phyloP scores from a whole-genome alignment of 30 jellyfish, hydroid and myxozoan species.

The Aurelia aurita complex sp. Pacific region DNA sequence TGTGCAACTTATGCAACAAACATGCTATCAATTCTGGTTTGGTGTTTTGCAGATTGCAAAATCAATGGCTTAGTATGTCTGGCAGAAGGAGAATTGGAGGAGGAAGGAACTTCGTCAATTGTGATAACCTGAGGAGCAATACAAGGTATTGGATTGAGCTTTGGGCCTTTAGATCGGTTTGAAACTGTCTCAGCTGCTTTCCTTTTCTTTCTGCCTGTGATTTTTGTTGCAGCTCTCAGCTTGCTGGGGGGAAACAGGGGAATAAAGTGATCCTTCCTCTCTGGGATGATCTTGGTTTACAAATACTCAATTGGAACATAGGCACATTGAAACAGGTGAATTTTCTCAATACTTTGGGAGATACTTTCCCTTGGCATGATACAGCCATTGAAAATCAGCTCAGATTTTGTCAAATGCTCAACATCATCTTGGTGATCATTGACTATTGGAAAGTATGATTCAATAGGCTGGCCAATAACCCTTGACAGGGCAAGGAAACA shows the following conservation, averaged over 20 bases:
- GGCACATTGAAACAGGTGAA: constrained; percentile 52
- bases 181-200: not conserved
- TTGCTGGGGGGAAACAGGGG: not conserved
- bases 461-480: constrained; percentile 33
- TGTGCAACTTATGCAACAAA: not conserved
- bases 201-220: not conserved
- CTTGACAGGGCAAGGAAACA: constrained; percentile 41
- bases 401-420: not conserved
- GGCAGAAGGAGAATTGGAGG: too few relatives aligned
- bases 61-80: not conserved
- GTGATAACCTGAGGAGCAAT: constrained; percentile 9
- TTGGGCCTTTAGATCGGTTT: constrained; percentile 8
- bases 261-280: constrained; percentile 39
- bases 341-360: not conserved
- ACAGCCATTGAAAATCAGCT: constrained; percentile 13
- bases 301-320: constrained; percentile 21
- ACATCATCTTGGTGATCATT: not conserved
- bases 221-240: not conserved
- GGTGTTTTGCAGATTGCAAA: constrained; percentile 9
- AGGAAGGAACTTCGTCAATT: not conserved
- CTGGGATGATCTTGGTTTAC: not conserved
- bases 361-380: constrained; percentile 7
- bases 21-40: not conserved
- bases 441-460: constrained; percentile 36
- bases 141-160: not conserved